Evolutionary conservation across 1,140 invertebrate genomes (phyloP), one percentile per base, ranked within the genome.

Genomic region (Brachionus rubens): DNA sequence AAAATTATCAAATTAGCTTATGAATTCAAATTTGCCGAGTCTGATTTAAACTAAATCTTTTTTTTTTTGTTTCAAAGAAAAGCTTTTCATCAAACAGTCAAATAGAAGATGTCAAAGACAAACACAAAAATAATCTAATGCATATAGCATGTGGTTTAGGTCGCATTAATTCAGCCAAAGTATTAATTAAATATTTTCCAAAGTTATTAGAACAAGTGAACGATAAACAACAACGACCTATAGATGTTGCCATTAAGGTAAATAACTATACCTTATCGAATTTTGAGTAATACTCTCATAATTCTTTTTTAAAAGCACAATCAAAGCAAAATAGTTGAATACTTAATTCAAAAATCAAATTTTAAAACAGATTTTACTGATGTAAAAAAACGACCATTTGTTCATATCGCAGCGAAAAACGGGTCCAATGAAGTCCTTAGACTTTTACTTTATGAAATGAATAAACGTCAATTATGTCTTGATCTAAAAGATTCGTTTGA

Each of bases 91-190:
- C 43, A n/a, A 9, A 2, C 5, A 70, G 14, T 46, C 21, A 70
- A 28, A 33, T 70, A 26, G 26, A 50, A 47, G 47, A 47, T 1
- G 52, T 75, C 14, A 10, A 6, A 36, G 70, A 75, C 70, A 52
- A 56, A n/a, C 70, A 75, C 52, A 46, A n/a, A 54, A 75, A 75
- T 19, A 75, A 24, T 47, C 52, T 75, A 4, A n/a, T 75, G 30
- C 70, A 75, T 43, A 54, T 75, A 54, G 47, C 70, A 40, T 50
- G 46, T 30, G 70, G 24, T 24, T 36, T 52, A 26, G 46, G 70
- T 41, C 48, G 70, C 14, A 24, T 52, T 3, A 54, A 75, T 21
- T 52, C 46, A 19, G 52, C 52, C 2, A 52, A 10, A 75, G 26
- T 41, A 16, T 33, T 75, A 40, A 10, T 47, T 10, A 75, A 52